Conservation (phyloP, 1,140 invertebrate genomes). For the fruit fly (Drosophila melanogaster) region DNA sequence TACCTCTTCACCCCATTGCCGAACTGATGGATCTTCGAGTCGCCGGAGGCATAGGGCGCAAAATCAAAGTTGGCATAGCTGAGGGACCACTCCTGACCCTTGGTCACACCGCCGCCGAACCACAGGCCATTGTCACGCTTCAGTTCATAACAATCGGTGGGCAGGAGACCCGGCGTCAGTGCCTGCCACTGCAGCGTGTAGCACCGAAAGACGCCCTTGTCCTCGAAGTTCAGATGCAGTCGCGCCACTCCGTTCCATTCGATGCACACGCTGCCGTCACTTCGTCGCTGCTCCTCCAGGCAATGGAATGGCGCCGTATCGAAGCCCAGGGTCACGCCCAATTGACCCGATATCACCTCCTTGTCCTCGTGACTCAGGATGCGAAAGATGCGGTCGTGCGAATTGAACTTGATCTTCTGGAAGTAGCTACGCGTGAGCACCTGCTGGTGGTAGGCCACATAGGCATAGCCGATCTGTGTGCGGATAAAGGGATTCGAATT, state of each 20-base stretch:
- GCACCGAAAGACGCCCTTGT: conserved; percentile 88
- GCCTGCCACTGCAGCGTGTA: conserved; percentile 94
- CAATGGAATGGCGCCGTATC: conserved; percentile 89
- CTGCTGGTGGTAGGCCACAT: conserved; percentile 92
- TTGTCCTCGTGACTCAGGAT: conserved; percentile 89
- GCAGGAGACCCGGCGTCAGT: conserved; percentile 87
- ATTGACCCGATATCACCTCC: conserved; percentile 89
- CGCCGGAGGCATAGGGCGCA: conserved; percentile 92
- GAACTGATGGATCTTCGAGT: conserved; percentile 90
- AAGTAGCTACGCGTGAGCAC: conserved; percentile 92
- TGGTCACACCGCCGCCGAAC: conserved; percentile 93
- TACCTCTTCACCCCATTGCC: conserved; percentile 92
- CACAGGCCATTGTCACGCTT: conserved; percentile 88
- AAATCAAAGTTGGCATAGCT: conserved; percentile 89
- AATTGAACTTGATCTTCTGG: conserved; percentile 92
- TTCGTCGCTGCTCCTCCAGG: conserved; percentile 87
- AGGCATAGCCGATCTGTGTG: conserved; percentile 90
- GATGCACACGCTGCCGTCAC: conserved; percentile 88
- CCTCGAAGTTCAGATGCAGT: conserved; percentile 88
- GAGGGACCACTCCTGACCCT: conserved; percentile 91
- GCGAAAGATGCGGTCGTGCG: conserved; percentile 90
- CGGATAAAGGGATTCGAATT: neutral
- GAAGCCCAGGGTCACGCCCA: conserved; percentile 87
- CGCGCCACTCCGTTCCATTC: conserved; percentile 92
- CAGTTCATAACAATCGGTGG: conserved; percentile 94